Evolutionary conservation across 2,797 vertebrate genomes (phyloP).

Genomic region (Pantherophis vulpinus): DNA sequence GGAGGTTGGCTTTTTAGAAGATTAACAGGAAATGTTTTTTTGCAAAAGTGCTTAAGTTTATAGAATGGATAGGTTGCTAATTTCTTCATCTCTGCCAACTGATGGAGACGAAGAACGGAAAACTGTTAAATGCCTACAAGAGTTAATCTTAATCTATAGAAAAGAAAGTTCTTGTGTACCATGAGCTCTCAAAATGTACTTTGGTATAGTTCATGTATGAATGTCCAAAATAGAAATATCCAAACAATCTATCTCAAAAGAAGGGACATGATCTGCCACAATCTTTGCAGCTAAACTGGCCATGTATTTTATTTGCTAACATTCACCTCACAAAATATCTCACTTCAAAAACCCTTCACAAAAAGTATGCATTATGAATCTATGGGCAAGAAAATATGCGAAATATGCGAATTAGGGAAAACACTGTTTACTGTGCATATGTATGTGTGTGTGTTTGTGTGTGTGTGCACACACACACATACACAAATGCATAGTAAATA

Average conservation of each 20-base stretch:
- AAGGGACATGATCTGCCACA: not conserved
- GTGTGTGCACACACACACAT: no score
- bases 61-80: slow-evolving; percentile 11
- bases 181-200: not conserved
- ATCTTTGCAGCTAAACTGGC: not conserved
- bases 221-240: not conserved
- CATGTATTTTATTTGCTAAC: not conserved
- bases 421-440: not conserved
- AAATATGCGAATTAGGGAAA: not conserved
- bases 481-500: not conserved
- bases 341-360: not conserved
- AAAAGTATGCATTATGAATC: not conserved
- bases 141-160: not conserved
- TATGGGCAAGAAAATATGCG: not conserved
- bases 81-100: slow-evolving; percentile 8
- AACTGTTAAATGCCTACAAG: not conserved
- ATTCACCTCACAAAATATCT: not conserved
- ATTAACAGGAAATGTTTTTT: slow-evolving; percentile 33
- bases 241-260: not conserved
- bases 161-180: not conserved
- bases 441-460: no score
- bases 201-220: not conserved
- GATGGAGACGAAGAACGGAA: slow-evolving; percentile 24
- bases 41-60: not conserved
- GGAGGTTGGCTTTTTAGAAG: slow-evolving; percentile 28